Evolutionary conservation across 2,797 vertebrate species (phyloP).

Genomic region (Sardinella longiceps): DNA sequence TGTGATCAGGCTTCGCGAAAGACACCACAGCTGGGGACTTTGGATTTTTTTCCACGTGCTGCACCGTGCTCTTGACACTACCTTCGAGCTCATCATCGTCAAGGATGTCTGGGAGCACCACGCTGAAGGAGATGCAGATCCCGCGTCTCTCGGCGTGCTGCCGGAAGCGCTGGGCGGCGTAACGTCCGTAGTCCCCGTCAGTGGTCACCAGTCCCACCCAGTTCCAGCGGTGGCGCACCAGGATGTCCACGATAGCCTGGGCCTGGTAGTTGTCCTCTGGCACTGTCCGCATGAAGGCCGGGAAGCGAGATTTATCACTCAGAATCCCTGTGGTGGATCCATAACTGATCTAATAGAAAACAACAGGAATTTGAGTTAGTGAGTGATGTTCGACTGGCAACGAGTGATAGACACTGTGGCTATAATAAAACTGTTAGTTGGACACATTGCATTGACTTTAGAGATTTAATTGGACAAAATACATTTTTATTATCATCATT

Average conservation of each 20-base stretch:
- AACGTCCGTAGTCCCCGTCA: conserved; percentile 84
- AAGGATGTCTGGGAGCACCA: conserved; percentile 78
- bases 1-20: conserved; percentile 79
- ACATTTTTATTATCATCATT: no score
- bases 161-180: conserved; percentile 79
- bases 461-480: no score
- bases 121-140: conserved; percentile 86
- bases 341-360: conserved; percentile 81
- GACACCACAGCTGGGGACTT: conserved; percentile 83
- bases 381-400: no score
- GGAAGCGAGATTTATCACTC: conserved; percentile 87
- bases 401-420: no score
- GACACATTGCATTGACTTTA: no score
- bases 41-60: conserved; percentile 73
- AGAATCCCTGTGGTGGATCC: conserved; percentile 84
- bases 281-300: conserved; percentile 85
- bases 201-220: conserved; percentile 86
- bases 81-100: conserved; percentile 62
- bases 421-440: no score
- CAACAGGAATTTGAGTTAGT: neutral
- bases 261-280: conserved; percentile 86
- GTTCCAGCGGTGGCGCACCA: conserved; percentile 78
- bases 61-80: conserved; percentile 66
- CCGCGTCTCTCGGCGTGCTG: conserved; percentile 72
- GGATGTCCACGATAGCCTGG: conserved; percentile 82